Percentiles rank a stretch among this genome's conserved stretches.
Conservation (phyloP, 2,113 vertebrate genomes). For the Tretioscincus oriximinensis region DNA sequence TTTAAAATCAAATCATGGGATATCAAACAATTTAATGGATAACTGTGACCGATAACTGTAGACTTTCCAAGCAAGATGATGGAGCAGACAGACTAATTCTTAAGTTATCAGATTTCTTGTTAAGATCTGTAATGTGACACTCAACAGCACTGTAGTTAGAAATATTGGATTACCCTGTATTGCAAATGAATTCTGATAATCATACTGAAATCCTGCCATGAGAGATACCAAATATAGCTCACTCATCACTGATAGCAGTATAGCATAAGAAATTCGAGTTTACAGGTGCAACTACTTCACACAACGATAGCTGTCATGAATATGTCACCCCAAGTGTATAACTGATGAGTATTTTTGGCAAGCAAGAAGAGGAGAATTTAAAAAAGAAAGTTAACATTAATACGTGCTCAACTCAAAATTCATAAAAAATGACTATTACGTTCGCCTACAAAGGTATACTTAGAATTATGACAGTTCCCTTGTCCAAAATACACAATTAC, state of each 20-base stretch:
- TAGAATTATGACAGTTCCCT: background rate
- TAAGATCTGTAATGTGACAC: background rate
- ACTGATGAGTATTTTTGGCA: background rate
- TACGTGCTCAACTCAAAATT: background rate
- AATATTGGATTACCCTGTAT: background rate
- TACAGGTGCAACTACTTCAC: conserved; percentile 22
- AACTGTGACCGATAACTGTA: too few relatives aligned
- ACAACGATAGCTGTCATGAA: background rate
- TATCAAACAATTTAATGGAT: too few relatives aligned
- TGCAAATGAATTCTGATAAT: conserved; percentile 12
- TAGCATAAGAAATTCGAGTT: conserved; percentile 5
- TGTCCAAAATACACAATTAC: too few relatives aligned
- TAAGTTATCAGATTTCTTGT: background rate
- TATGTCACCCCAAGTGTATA: background rate
- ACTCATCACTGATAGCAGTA: background rate
- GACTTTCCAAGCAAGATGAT: background rate
- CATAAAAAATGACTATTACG: background rate
- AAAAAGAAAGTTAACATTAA: background rate
- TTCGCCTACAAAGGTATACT: background rate
- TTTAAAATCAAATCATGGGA: too few relatives aligned
- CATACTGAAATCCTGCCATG: conserved; percentile 10
- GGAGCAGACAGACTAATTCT: background rate
- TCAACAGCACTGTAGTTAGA: background rate
- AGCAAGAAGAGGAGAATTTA: background rate
- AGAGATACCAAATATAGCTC: conserved; percentile 5